Evolutionary conservation across 2,888 invertebrate genomes (phyloP).

Genomic region (Venustoraphidia nigricollis): DNA sequence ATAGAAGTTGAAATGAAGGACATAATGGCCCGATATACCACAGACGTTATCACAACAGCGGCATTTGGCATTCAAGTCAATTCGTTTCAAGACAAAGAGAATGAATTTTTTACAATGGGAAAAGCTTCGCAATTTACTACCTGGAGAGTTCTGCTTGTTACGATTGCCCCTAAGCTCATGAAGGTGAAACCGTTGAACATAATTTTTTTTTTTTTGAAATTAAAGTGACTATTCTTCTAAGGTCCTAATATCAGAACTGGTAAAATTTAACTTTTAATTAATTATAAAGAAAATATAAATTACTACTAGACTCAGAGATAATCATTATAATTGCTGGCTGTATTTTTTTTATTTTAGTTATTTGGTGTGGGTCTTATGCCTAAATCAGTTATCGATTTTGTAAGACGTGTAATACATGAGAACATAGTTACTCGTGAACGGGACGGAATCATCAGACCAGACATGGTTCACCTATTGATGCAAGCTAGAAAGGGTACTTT

Average conservation of each 20-base stretch:
- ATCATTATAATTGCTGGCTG: too few species aligned
- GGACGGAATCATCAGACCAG: not conserved
- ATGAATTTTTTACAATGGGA: slow-evolving; percentile 31
- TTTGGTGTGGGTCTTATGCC: not conserved
- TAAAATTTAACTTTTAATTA: too few species aligned
- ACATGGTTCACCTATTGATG: slow-evolving; percentile 28
- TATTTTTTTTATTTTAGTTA: not conserved
- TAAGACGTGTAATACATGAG: not conserved
- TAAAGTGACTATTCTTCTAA: too few species aligned
- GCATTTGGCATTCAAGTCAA: slow-evolving; percentile 31
- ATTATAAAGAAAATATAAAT: too few species aligned
- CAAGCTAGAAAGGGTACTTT: not conserved
- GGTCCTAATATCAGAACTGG: too few species aligned
- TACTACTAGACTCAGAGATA: too few species aligned
- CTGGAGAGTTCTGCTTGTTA: not conserved
- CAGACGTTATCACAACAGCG: slow-evolving; percentile 29
- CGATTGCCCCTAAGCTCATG: too few species aligned
- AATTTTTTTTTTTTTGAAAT: too few species aligned
- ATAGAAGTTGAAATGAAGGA: slow-evolving; percentile 23
- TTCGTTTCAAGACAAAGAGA: slow-evolving; percentile 28
- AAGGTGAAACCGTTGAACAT: too few species aligned
- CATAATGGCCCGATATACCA: slow-evolving; percentile 24
- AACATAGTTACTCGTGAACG: not conserved
- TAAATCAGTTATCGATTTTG: not conserved
- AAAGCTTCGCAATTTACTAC: slow-evolving; percentile 25